Conservation (phyloP, 1,140 invertebrate species). For the Gonioctena quinquepunctata region DNA sequence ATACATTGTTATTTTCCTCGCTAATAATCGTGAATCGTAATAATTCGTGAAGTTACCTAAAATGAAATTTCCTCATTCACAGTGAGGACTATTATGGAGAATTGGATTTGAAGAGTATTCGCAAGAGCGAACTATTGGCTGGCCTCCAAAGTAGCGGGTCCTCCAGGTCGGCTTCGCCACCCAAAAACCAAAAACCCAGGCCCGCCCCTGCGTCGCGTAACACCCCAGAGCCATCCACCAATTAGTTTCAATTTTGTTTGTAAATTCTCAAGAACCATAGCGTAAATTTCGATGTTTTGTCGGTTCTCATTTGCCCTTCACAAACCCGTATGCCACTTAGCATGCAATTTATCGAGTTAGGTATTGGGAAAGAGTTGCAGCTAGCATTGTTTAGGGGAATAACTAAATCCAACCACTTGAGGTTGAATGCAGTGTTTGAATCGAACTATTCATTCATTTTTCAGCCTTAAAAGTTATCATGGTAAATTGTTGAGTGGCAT, state of each 20-base stretch:
- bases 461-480: no score
- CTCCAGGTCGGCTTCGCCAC: conserved; percentile 50
- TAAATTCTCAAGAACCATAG: background rate
- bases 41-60: no score
- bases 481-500: no score
- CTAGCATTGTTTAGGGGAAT: no score
- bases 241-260: background rate
- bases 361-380: no score
- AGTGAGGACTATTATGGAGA: conserved; percentile 97
- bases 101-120: conserved; percentile 89
- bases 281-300: background rate
- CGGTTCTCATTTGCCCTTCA: background rate
- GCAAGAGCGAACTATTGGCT: conserved; percentile 85
- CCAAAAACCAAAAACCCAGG: conserved; percentile 42
- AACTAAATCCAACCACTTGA: no score
- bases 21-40: no score
- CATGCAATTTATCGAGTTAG: background rate
- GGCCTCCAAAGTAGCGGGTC: conserved; percentile 71
- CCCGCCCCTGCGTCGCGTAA: conserved; percentile 49
- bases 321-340: background rate
- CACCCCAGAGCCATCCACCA: conserved; percentile 44
- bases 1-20: no score
- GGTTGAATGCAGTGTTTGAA: no score
- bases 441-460: no score
- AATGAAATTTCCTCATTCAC: conserved; percentile 54